Base-by-base conservation (phyloP, 2,888 invertebrate genomes). In the Drosophila dives region DNA sequence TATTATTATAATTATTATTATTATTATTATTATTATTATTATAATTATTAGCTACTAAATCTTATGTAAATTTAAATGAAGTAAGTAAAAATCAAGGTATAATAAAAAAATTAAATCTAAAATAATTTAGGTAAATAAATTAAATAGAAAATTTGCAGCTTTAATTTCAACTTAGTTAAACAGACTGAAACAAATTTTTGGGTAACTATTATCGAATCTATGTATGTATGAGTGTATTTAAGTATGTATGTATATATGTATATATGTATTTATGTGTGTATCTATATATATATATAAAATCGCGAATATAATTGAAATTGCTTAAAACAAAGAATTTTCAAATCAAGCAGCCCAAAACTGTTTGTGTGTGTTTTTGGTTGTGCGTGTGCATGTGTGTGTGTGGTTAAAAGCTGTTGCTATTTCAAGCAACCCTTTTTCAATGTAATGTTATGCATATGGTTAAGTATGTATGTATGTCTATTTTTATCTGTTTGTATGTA, bases 241-340 rank as follows among this genome's bases (percentile, higher is more conserved):
- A 10, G 2, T 48, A 15, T 5, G 20, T 42, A 12, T 12, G 2
- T 17, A 2, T 26, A 10, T 10, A 17, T 26, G 17, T 17, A 26
- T 26, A 8, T 36, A 36, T 38, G 3, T 12, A 38, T 2, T 15
- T 38, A 17, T 38, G 1, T 49, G 17, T 33, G 23, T 33, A 29
- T 11, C 0, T 38, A 2, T 38, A 17, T 8, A 17, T 38, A 11
- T 6, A 2, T n/a, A 5, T n/a, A 7, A 8, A 23, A 42, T 20
- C 33, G 29, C 40, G 20, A 54, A 42, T 20, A 20, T 40, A 70
- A 55, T 70, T 55, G 54, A 70, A 69, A 54, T 49, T 29, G 23
- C 51, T 53, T n/a, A 17, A 32, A 54, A 34, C n/a, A 49, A 53
- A 54, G 36, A 12, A 59, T 71, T 38, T 48, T 17, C 2, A 29